phyloP scores from a whole-genome alignment of 1,140 invertebrate genomes.

The Drosophila murphyi region DNA sequence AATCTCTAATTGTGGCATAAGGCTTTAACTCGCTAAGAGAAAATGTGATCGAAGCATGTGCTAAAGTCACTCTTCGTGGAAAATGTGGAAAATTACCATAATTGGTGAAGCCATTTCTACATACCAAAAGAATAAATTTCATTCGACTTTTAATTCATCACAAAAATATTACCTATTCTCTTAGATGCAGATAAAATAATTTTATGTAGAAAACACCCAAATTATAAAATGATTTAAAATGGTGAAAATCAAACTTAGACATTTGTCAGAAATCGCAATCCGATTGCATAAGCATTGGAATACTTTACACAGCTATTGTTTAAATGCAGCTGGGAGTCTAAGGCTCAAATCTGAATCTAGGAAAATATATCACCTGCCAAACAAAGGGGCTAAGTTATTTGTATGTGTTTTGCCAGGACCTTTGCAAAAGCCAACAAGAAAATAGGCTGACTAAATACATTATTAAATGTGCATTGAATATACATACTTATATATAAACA shows the following conservation, averaged over 20 bases:
- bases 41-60: neutral
- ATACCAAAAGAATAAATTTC: neutral
- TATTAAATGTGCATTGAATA: neutral
- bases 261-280: neutral
- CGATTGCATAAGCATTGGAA: neutral
- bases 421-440: neutral
- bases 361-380: neutral
- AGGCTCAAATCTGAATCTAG: neutral
- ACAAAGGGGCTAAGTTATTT: conserved; percentile 2
- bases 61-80: neutral
- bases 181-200: neutral
- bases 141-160: neutral
- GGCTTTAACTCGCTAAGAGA: neutral
- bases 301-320: neutral
- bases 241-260: neutral
- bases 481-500: neutral
- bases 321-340: neutral
- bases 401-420: neutral
- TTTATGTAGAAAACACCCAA: no score
- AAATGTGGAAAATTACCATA: no score
- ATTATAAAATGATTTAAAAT: neutral
- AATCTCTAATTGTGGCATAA: conserved; percentile 3
- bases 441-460: neutral
- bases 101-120: neutral
- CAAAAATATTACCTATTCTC: neutral